Evolutionary conservation across 2,888 invertebrate species (phyloP).

Genomic region (Chrysomela aeneicollis): DNA sequence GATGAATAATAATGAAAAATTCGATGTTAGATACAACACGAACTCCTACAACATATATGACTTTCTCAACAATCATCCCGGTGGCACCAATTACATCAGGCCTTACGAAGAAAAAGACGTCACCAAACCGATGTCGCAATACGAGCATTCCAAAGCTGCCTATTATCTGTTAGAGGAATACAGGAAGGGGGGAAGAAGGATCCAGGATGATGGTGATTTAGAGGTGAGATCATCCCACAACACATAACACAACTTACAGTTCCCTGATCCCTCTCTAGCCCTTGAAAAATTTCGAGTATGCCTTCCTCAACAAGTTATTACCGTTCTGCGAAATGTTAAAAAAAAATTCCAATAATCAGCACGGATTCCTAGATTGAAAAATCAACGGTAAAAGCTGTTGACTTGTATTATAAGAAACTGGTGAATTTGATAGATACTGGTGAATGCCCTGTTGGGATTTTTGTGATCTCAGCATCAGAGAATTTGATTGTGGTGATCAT

Average conservation of each 20-base stretch:
- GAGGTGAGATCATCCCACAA: conserved; percentile 62
- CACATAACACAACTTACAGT: too few relatives aligned
- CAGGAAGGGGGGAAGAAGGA: conserved; percentile 57
- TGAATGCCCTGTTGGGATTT: too few relatives aligned
- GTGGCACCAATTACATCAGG: conserved; percentile 72
- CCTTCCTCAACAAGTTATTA: too few relatives aligned
- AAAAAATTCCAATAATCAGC: too few relatives aligned
- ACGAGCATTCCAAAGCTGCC: conserved; percentile 70
- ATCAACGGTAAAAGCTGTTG: too few relatives aligned
- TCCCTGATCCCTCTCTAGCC: too few relatives aligned
- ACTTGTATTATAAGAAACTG: too few relatives aligned
- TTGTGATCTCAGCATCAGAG: too few relatives aligned
- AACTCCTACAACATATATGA: conserved; percentile 70
- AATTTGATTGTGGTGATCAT: too few relatives aligned
- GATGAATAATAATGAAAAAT: conserved; percentile 50
- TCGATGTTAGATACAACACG: conserved; percentile 59
- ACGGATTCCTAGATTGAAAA: too few relatives aligned
- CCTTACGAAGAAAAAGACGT: conserved; percentile 67
- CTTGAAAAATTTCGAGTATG: too few relatives aligned
- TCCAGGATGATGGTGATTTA: conserved; percentile 55
- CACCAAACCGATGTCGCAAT: conserved; percentile 64
- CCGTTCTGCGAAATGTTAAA: neutral
- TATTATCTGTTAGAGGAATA: conserved; percentile 72
- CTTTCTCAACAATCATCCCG: conserved; percentile 78
- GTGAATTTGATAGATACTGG: too few relatives aligned